These are phyloP conservation scores for Gambelia wislizenii DNA, from an alignment of 2,797 vertebrate genomes.

Conservation along the genomic window DNA sequence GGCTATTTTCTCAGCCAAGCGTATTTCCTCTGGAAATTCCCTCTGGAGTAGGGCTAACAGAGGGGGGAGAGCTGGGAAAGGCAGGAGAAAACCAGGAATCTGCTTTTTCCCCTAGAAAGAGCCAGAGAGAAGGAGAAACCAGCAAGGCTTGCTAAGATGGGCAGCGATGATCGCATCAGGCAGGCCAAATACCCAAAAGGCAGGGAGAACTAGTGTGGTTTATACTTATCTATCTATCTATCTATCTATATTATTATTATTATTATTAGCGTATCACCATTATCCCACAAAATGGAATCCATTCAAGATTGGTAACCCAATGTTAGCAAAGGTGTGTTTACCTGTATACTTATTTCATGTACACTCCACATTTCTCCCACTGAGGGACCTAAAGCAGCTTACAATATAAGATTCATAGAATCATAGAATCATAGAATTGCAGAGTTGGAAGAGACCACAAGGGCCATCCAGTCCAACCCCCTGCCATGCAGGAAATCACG, in stretches of 20 bases:
- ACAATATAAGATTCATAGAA: too few species aligned
- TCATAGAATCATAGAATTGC: too few species aligned
- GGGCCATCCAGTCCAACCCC: too few species aligned
- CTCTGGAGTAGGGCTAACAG: not conserved
- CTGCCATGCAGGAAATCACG: too few species aligned
- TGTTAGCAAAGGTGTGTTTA: not conserved
- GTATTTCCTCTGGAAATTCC: constrained; percentile 29
- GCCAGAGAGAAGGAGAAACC: not conserved
- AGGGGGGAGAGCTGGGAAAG: not conserved
- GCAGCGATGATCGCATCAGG: too few species aligned
- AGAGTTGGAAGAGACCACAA: too few species aligned
- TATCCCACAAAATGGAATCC: not conserved
- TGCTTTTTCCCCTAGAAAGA: not conserved
- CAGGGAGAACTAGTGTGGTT: not conserved
- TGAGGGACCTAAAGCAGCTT: too few species aligned
- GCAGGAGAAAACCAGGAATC: not conserved
- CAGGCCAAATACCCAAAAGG: not conserved
- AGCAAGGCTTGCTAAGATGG: not conserved
- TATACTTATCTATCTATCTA: too few species aligned
- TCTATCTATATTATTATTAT: too few species aligned
- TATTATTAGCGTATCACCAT: too few species aligned
- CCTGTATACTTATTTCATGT: too few species aligned
- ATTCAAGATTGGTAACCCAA: not conserved
- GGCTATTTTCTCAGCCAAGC: constrained; percentile 15
- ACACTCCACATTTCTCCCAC: too few species aligned